Conservation (phyloP, 2,797 vertebrate species). For the Enteromius viviparus region DNA sequence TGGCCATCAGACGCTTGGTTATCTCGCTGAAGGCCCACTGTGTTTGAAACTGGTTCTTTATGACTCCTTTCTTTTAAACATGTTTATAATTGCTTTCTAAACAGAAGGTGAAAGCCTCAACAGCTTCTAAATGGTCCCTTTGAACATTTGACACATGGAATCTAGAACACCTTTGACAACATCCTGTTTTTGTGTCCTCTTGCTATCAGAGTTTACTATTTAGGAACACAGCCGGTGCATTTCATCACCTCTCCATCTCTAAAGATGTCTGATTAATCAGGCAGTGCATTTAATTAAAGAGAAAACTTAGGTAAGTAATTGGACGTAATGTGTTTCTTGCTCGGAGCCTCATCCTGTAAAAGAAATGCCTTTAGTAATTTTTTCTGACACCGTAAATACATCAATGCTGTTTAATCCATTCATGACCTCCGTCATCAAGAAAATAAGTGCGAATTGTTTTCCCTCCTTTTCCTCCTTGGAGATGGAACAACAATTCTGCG, state of each 20-base stretch:
- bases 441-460: slow-evolving; percentile 20
- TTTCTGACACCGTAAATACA: slow-evolving; percentile 73
- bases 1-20: slow-evolving; percentile 42
- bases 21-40: slow-evolving; percentile 45
- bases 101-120: slow-evolving; percentile 50
- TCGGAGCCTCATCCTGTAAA: slow-evolving; percentile 49
- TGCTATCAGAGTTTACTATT: slow-evolving; percentile 68
- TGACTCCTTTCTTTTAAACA: slow-evolving; percentile 71
- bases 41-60: slow-evolving; percentile 34
- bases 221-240: slow-evolving; percentile 31
- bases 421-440: slow-evolving; percentile 72
- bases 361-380: slow-evolving; percentile 71
- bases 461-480: not conserved
- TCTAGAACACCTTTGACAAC: slow-evolving; percentile 68
- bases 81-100: slow-evolving; percentile 78
- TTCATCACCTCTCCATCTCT: slow-evolving; percentile 67
- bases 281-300: slow-evolving; percentile 81
- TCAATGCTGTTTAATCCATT: slow-evolving; percentile 75
- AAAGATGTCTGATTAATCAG: slow-evolving; percentile 76
- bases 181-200: slow-evolving; percentile 16
- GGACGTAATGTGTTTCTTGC: slow-evolving; percentile 73
- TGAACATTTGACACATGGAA: slow-evolving; percentile 76
- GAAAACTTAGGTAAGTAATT: slow-evolving; percentile 79
- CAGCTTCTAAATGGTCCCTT: slow-evolving; percentile 30
- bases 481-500: not conserved